A percentile compares a stretch with the other conserved stretches of the same genome.
phyloP scores from a whole-genome alignment of 2,888 invertebrate genomes.

The Cataglyphis albicans region DNA sequence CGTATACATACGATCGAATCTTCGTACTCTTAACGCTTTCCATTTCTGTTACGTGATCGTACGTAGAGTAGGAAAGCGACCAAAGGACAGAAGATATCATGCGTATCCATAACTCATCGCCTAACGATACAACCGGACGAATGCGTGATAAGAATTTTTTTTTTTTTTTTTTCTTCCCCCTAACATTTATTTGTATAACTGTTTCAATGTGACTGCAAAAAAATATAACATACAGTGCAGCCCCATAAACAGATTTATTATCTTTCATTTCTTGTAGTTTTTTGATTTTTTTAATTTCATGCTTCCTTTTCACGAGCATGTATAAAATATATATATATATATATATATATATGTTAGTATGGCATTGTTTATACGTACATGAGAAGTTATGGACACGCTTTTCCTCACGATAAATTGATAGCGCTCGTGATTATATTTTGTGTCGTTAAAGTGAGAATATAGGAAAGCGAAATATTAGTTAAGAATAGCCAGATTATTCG shows the following conservation, averaged over 20 bases:
- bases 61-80: background rate
- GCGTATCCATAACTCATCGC: constrained; percentile 2
- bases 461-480: background rate
- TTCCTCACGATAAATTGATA: background rate
- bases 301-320: background rate
- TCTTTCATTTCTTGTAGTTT: background rate
- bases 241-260: background rate
- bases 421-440: background rate
- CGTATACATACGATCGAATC: background rate
- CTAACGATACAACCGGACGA: background rate
- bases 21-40: constrained; percentile 1
- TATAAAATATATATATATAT: background rate
- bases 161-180: background rate
- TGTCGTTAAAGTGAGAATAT: background rate
- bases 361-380: background rate
- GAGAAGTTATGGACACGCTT: background rate
- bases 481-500: background rate
- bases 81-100: background rate
- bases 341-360: background rate
- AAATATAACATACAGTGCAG: no score
- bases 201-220: background rate
- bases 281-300: background rate
- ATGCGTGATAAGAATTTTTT: background rate
- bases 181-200: background rate
- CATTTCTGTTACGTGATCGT: background rate